Evolutionary conservation across 2,113 vertebrate genomes (phyloP).

Genomic region (Colaptes auratus): DNA sequence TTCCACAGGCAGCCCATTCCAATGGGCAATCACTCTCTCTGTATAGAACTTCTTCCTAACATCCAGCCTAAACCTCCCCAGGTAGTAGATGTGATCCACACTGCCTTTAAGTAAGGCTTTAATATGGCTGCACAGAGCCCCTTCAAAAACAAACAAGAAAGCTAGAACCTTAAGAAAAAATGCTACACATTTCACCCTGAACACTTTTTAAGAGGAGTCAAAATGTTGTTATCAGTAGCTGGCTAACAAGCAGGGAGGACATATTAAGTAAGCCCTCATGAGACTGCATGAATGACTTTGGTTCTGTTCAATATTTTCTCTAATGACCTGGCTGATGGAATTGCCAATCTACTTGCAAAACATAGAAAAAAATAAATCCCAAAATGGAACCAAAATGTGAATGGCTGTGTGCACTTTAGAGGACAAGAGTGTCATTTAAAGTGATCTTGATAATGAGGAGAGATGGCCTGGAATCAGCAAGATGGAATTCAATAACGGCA

Average conservation of each 20-base stretch:
- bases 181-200: background rate
- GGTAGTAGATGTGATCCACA: background rate
- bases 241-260: background rate
- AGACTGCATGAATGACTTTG: background rate
- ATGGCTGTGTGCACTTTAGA: background rate
- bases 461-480: conserved; percentile 20
- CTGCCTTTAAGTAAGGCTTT: background rate
- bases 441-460: conserved; percentile 22
- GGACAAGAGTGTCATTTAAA: conserved; percentile 16
- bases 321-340: conserved; percentile 11
- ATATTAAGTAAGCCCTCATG: background rate
- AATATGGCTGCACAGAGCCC: background rate
- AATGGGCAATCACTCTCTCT: no score
- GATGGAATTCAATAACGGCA: conserved; percentile 29
- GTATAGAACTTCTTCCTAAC: no score
- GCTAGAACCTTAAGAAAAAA: background rate
- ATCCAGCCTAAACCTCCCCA: no score
- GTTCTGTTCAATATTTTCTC: conserved; percentile 11
- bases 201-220: background rate
- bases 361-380: background rate
- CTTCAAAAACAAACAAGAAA: background rate
- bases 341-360: conserved; percentile 13
- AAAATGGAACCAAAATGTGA: conserved; percentile 8
- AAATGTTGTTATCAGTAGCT: background rate
- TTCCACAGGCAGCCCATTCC: no score